These are phyloP conservation scores for Carassius gibelio DNA, from an alignment of 2,113 vertebrate genomes.

Conservation along the genomic window DNA sequence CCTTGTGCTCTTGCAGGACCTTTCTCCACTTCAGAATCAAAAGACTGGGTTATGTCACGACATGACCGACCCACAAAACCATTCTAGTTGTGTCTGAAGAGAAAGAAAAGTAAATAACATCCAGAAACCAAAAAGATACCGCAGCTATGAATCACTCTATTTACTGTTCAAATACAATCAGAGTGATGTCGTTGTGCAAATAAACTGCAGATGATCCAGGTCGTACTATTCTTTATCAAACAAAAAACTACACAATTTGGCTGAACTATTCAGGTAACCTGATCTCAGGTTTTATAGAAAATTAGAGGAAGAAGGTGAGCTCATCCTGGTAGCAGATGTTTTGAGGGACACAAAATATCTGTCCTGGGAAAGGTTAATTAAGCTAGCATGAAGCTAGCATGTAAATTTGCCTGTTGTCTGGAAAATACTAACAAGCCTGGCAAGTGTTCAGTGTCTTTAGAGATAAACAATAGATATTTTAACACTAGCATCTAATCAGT, in stretches of 20 bases:
- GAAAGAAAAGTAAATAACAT: neutral
- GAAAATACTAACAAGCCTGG: neutral
- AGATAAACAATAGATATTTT: neutral
- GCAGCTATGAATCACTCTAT: neutral
- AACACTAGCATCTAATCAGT: neutral
- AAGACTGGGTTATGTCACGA: neutral
- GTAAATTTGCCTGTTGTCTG: neutral
- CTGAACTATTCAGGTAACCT: neutral
- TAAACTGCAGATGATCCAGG: neutral
- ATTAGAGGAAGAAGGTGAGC: neutral
- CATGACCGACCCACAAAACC: neutral
- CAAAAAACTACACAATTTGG: neutral
- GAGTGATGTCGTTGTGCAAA: neutral
- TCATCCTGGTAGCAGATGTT: neutral
- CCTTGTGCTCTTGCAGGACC: neutral
- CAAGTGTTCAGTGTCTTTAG: neutral
- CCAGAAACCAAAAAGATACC: no score
- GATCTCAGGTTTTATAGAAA: neutral
- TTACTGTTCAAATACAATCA: neutral
- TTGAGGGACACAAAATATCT: neutral
- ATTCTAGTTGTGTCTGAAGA: neutral
- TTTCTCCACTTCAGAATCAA: conserved; percentile 19
- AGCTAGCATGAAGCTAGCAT: neutral
- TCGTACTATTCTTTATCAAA: neutral
- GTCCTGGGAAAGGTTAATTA: conserved; percentile 16